Evolutionary conservation across 2,888 invertebrate genomes (phyloP).

Genomic region (Cotesia congregata): DNA sequence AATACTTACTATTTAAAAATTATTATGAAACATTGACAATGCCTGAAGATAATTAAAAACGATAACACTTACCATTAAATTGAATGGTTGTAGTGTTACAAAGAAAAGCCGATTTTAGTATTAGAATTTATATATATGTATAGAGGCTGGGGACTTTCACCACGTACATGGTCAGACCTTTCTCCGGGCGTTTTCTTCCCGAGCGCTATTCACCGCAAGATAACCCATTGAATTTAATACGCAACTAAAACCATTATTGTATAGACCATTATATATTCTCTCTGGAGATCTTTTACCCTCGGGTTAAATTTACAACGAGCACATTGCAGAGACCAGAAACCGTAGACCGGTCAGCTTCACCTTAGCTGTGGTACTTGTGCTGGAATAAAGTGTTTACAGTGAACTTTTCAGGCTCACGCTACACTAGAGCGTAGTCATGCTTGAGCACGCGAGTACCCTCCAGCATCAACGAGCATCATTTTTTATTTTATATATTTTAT

Average conservation of each 20-base stretch:
- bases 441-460: conserved; percentile 44
- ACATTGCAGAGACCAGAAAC: not conserved
- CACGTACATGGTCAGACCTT: not conserved
- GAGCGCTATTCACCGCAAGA: conserved; percentile 15
- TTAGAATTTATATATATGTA: conserved; percentile 4
- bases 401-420: conserved; percentile 27
- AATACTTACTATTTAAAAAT: no score
- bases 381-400: conserved; percentile 40
- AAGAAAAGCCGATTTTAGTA: not conserved
- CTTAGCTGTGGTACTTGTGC: conserved; percentile 1
- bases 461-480: conserved; percentile 19
- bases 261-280: conserved; percentile 23
- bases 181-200: conserved; percentile 2
- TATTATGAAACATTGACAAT: no score
- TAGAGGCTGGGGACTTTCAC: not conserved
- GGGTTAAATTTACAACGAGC: conserved; percentile 8
- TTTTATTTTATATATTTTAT: not conserved
- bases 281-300: conserved; percentile 14
- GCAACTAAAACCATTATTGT: conserved; percentile 7
- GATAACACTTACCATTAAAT: no score
- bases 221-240: conserved; percentile 17
- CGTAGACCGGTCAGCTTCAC: not conserved
- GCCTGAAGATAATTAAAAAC: no score
- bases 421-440: conserved; percentile 26
- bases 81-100: not conserved